Percentiles rank a stretch among this genome's conserved stretches.
These are phyloP conservation scores for Drosophila grimshawi DNA, from an alignment of 1,140 invertebrate genomes.

Conservation along the genomic window DNA sequence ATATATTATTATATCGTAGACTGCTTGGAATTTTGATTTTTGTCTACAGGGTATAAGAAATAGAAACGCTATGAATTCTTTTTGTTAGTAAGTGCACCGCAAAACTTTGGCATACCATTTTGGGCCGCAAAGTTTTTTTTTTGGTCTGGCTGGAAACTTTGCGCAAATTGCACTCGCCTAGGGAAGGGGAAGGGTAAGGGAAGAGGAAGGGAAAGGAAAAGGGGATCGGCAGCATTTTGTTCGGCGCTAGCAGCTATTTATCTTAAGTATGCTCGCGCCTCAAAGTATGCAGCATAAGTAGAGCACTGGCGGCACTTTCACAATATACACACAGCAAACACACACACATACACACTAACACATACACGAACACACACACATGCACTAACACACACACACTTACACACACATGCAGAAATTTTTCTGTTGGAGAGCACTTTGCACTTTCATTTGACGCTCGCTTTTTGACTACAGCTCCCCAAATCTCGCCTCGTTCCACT, in stretches of 20 bases:
- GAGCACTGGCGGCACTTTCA: constrained; percentile 25
- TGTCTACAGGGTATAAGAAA: constrained; percentile 17
- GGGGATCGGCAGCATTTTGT: constrained; percentile 53
- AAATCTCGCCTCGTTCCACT: constrained; percentile 40
- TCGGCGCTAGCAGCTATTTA: constrained; percentile 71
- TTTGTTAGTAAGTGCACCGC: constrained; percentile 25
- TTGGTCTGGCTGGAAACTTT: constrained; percentile 33
- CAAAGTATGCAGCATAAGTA: constrained; percentile 73
- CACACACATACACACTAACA: constrained; percentile 29
- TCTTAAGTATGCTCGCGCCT: constrained; percentile 64
- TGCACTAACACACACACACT: constrained; percentile 20
- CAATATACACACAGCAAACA: constrained; percentile 15
- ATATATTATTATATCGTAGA: too few relatives aligned
- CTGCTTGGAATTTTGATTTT: not conserved
- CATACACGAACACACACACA: constrained; percentile 12
- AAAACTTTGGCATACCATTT: constrained; percentile 36
- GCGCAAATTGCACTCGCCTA: constrained; percentile 34
- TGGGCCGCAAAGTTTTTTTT: constrained; percentile 34
- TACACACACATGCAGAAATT: not conserved
- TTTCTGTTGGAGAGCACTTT: constrained; percentile 71
- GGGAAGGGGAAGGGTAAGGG: not conserved
- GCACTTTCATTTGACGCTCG: constrained; percentile 77
- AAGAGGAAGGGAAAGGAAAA: constrained; percentile 4
- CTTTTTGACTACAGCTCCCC: constrained; percentile 66
- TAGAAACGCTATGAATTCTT: constrained; percentile 11